These are phyloP conservation scores for Harpagifer antarcticus DNA, from an alignment of 2,797 vertebrate genomes.

Conservation along the genomic window DNA sequence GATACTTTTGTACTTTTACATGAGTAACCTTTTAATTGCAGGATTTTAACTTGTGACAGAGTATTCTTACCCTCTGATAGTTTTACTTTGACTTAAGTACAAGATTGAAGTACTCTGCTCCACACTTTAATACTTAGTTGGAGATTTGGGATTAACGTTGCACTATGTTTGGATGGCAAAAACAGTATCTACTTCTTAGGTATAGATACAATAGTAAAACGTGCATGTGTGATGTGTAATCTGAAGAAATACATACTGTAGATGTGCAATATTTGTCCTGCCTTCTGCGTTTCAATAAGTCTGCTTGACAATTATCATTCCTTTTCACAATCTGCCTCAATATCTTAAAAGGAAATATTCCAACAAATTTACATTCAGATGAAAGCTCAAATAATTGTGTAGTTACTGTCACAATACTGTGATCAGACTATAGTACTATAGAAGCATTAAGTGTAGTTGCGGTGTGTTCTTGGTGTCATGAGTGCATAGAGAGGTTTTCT, in stretches of 20 bases:
- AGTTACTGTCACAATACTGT: slow-evolving; percentile 1
- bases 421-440: background rate
- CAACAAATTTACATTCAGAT: too few relatives aligned
- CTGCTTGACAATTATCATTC: background rate
- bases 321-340: background rate
- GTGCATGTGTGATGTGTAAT: background rate
- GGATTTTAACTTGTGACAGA: too few relatives aligned
- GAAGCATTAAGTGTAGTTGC: background rate
- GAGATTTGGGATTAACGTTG: background rate
- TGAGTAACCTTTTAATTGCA: too few relatives aligned
- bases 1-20: too few relatives aligned
- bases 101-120: too few relatives aligned
- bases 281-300: background rate
- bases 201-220: background rate
- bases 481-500: background rate
- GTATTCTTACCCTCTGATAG: too few relatives aligned
- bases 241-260: background rate
- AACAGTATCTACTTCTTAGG: background rate
- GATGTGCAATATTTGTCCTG: background rate
- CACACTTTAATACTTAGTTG: too few relatives aligned
- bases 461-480: slow-evolving; percentile 15
- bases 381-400: background rate
- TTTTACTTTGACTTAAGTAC: too few relatives aligned
- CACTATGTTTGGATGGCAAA: background rate
- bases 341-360: background rate